phyloP scores from a whole-genome alignment of 2,797 vertebrate genomes.

The Craterocephalus amniculus region DNA sequence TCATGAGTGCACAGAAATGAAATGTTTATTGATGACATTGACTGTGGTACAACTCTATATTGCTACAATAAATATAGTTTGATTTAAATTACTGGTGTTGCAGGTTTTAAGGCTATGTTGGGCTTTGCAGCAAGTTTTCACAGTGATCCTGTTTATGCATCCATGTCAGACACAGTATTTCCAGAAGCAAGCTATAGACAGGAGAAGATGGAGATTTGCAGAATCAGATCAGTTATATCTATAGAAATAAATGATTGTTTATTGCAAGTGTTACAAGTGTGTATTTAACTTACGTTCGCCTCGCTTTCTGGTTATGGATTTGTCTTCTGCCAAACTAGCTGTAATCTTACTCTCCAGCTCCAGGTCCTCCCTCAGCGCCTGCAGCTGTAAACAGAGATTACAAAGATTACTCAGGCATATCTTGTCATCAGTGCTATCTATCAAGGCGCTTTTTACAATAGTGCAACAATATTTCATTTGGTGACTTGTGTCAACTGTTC shows the following conservation, averaged over 20 bases:
- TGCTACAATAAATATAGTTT: slow-evolving; percentile 63
- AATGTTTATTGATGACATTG: slow-evolving; percentile 45
- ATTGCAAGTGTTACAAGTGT: background rate
- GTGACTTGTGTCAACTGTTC: background rate
- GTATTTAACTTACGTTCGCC: slow-evolving; percentile 72
- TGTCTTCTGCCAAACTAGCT: slow-evolving; percentile 67
- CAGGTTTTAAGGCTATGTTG: slow-evolving; percentile 75
- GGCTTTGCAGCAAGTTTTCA: slow-evolving; percentile 72
- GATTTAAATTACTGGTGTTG: slow-evolving; percentile 51
- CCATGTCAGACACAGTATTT: slow-evolving; percentile 83
- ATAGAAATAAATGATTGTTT: background rate
- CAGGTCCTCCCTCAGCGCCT: slow-evolving; percentile 68
- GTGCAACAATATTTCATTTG: slow-evolving; percentile 3
- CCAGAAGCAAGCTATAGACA: slow-evolving; percentile 83
- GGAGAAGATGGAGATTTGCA: slow-evolving; percentile 8
- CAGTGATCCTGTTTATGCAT: slow-evolving; percentile 37
- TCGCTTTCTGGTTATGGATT: slow-evolving; percentile 73
- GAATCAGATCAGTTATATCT: background rate
- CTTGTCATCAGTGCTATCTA: background rate
- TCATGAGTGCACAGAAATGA: slow-evolving; percentile 33
- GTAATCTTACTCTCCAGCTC: slow-evolving; percentile 73
- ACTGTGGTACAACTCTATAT: slow-evolving; percentile 59
- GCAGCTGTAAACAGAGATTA: slow-evolving; percentile 67
- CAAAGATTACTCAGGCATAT: slow-evolving; percentile 22
- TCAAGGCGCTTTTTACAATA: background rate